Evolutionary conservation across 1,140 invertebrate genomes (phyloP), one percentile per base, ranked within the genome.

Genomic region (Megalonaias nervosa): DNA sequence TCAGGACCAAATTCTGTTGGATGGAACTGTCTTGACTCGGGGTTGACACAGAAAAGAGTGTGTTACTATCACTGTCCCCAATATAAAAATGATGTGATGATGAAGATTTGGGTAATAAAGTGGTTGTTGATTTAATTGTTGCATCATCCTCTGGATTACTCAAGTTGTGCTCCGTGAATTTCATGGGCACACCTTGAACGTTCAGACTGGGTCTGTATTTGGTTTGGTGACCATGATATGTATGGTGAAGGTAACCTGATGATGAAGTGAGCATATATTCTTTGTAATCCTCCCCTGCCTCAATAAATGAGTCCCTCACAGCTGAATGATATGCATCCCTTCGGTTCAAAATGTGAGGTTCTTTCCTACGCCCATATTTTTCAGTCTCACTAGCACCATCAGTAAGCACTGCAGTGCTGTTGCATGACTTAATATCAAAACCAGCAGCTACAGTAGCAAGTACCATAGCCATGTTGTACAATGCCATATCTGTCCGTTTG

Each of bases 391-490:
- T 81, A 71, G 71, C 71, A 12, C 82, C 67, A 73, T 93, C 93
- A 9, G 96, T 96, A 92, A 97, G 96, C 77, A 97, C 92, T 1
- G 95, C 94, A 68, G 82, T 81, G 6, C 84, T 96, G 87, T 97
- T 96, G 38, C 95, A 95, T 86, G 97, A 93, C 84, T 96, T 93
- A 31, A 99, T 94, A 91, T 98, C 97, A 87, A 96, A 97, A 1
- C 97, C 97, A 48, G 95, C 95, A 1, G 95, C 96, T 17, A 98
- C 94, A 26, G 95, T 94, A 1, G 96, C 97, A 79, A 98, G 90
- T 91, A 98, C 93, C 15, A 96, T 95, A 48, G 95, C 96, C 91
- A 98, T 96, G 88, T 97, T 97, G 91, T 96, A 97, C 71, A 98
- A 91, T 17, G 95, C 94, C 86, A 95, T 90, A 88, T 97, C 96